phyloP scores from a whole-genome alignment of 2,797 vertebrate genomes.

The Urocyon cinereoargenteus region DNA sequence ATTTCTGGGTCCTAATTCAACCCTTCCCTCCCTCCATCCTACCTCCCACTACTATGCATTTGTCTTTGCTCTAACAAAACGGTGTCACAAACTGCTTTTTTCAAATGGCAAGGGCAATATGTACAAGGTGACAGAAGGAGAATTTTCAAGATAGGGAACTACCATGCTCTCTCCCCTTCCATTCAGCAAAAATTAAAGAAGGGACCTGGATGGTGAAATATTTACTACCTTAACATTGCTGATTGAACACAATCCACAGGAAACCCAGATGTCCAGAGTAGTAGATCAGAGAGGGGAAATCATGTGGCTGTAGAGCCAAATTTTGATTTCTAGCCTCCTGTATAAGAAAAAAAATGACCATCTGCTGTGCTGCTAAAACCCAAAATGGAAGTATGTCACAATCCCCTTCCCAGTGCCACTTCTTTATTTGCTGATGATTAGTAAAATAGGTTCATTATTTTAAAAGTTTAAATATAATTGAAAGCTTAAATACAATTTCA shows the following conservation, averaged over 20 bases:
- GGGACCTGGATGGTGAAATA: conserved; percentile 67
- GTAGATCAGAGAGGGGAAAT: conserved; percentile 74
- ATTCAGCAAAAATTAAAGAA: conserved; percentile 75
- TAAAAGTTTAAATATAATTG: conserved; percentile 13
- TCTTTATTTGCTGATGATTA: conserved; percentile 60
- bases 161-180: conserved; percentile 66
- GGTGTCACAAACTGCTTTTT: conserved; percentile 27
- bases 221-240: conserved; percentile 84
- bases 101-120: not conserved
- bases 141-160: not conserved
- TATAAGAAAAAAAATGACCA: conserved; percentile 12
- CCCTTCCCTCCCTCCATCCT: conserved; percentile 44
- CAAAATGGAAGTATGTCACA: not conserved
- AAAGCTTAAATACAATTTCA: conserved; percentile 37
- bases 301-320: conserved; percentile 37
- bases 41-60: conserved; percentile 41
- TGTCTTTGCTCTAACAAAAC: not conserved
- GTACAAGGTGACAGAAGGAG: not conserved
- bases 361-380: conserved; percentile 56
- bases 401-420: conserved; percentile 54
- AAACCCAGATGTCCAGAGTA: conserved; percentile 75
- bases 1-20: conserved; percentile 77
- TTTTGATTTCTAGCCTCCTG: conserved; percentile 71
- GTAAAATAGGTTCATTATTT: conserved; percentile 46
- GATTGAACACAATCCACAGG: conserved; percentile 81